A percentile compares a stretch with the other conserved stretches of the same genome.
These are phyloP conservation scores for Chrysochloris asiatica DNA, from an alignment of 2,113 vertebrate species.

Conservation along the genomic window DNA sequence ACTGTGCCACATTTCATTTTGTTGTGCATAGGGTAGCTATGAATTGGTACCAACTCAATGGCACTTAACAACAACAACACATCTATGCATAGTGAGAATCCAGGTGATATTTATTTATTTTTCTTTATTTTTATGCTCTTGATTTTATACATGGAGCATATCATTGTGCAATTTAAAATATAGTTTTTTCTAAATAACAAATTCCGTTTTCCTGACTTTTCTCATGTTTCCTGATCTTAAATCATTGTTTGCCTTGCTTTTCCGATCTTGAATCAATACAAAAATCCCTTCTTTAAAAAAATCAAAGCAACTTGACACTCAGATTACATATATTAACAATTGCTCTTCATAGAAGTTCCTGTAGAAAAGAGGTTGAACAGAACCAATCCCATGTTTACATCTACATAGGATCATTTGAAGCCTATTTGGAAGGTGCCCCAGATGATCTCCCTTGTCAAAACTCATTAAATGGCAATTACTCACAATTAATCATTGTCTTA, in stretches of 20 bases:
- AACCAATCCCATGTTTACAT: background rate
- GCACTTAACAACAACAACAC: too few relatives aligned
- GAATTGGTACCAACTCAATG: too few relatives aligned
- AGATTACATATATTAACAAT: background rate
- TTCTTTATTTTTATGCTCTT: slow-evolving; percentile 7
- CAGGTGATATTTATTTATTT: background rate
- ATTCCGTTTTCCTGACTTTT: background rate
- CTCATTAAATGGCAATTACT: background rate
- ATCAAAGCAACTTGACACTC: slow-evolving; percentile 1
- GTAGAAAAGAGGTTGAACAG: background rate
- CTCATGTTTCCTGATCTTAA: slow-evolving; percentile 13
- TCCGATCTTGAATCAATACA: background rate
- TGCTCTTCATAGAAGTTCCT: background rate
- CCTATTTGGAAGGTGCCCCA: background rate
- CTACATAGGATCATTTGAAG: background rate
- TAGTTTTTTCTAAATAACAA: too few relatives aligned
- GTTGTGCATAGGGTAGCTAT: too few relatives aligned
- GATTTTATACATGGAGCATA: background rate
- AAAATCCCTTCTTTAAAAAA: background rate
- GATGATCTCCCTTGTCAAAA: background rate
- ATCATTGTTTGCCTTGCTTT: background rate
- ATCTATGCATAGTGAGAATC: background rate
- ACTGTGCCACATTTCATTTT: too few relatives aligned
- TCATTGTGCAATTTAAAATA: background rate
- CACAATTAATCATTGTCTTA: background rate